Conservation (phyloP, 1,140 invertebrate genomes). For the Pseudomyrmex concolor region DNA sequence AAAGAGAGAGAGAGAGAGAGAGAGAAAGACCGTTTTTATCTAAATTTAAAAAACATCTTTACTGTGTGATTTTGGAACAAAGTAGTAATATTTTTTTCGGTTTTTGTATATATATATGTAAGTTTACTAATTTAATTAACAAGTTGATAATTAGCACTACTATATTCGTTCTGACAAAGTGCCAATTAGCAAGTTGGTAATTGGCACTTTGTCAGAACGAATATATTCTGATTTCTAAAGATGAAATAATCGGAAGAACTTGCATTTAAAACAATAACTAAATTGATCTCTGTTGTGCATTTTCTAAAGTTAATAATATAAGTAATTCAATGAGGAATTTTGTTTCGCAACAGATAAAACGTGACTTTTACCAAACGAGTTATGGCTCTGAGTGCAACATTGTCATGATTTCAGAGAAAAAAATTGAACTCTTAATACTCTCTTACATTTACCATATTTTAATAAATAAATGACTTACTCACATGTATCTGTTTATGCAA, state of each 20-base stretch:
- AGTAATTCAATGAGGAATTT: too few relatives aligned
- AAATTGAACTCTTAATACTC: background rate
- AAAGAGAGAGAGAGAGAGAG: background rate
- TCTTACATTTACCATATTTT: background rate
- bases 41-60: background rate
- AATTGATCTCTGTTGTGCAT: conserved; percentile 8
- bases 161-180: too few relatives aligned
- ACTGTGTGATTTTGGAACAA: background rate
- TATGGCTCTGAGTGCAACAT: background rate
- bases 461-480: conserved; percentile 34
- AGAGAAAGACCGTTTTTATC: background rate
- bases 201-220: background rate
- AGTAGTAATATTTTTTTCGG: background rate
- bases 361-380: background rate
- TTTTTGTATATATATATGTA: background rate
- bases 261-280: background rate
- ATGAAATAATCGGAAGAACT: conserved; percentile 9
- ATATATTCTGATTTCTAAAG: background rate
- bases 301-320: background rate
- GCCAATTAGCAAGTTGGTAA: too few relatives aligned
- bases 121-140: background rate
- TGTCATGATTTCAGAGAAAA: background rate
- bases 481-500: conserved; percentile 23
- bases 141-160: background rate
- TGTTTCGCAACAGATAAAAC: background rate